These are phyloP conservation scores for Lates japonicus DNA, from an alignment of 2,797 vertebrate species.

Conservation along the genomic window DNA sequence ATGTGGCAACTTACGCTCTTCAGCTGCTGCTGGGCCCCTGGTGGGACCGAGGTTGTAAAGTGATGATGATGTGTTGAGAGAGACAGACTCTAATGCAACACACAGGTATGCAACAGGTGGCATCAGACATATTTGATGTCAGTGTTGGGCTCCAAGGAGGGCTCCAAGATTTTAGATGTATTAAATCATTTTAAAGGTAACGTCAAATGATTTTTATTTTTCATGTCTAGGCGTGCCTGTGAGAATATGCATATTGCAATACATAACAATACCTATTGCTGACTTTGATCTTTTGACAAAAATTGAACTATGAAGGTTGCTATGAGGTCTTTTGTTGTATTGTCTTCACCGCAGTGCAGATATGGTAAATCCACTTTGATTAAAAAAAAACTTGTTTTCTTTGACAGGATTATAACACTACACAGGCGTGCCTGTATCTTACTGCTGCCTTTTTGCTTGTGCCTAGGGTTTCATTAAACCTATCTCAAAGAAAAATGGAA, in stretches of 20 bases:
- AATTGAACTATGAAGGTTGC: slow-evolving; percentile 18
- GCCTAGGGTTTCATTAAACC: slow-evolving; percentile 75
- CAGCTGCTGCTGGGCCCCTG: slow-evolving; percentile 55
- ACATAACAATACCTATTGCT: neutral
- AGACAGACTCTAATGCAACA: slow-evolving; percentile 15
- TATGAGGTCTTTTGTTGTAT: slow-evolving; percentile 20
- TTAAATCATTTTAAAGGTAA: neutral
- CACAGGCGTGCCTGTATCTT: slow-evolving; percentile 68
- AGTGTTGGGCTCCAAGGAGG: slow-evolving; percentile 6
- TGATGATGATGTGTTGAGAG: slow-evolving; percentile 54
- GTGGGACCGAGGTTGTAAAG: slow-evolving; percentile 45
- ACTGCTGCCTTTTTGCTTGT: slow-evolving; percentile 71
- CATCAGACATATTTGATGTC: slow-evolving; percentile 43
- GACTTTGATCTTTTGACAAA: slow-evolving; percentile 38
- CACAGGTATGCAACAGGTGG: slow-evolving; percentile 45
- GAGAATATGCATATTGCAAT: slow-evolving; percentile 7
- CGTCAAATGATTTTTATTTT: neutral
- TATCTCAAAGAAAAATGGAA: slow-evolving; percentile 72
- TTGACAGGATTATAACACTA: slow-evolving; percentile 68
- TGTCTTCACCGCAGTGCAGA: slow-evolving; percentile 44
- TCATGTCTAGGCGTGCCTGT: neutral
- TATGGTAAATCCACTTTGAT: slow-evolving; percentile 75
- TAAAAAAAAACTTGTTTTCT: slow-evolving; percentile 75
- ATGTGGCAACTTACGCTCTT: slow-evolving; percentile 56
- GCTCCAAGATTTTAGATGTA: slow-evolving; percentile 18